Conservation (phyloP, 2,888 invertebrate species). For the Lagria hirta region DNA sequence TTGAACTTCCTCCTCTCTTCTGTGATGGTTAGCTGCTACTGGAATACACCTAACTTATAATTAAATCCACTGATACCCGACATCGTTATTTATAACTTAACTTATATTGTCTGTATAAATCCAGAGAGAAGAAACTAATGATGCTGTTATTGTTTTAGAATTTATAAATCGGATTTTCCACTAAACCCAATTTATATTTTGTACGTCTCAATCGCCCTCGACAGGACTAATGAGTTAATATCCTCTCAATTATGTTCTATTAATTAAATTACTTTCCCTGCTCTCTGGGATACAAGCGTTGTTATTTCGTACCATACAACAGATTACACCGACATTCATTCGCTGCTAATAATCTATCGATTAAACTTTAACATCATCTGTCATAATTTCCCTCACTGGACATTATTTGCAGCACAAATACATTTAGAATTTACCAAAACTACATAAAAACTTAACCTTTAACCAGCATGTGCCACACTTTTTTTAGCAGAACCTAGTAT, state of each 20-base stretch:
- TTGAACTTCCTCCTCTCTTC: conserved; percentile 34
- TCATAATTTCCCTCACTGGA: conserved; percentile 11
- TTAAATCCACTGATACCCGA: conserved; percentile 41
- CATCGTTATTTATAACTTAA: conserved; percentile 36
- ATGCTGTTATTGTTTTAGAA: conserved; percentile 25
- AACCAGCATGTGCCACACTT: too few species aligned
- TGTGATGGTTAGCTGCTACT: conserved; percentile 32
- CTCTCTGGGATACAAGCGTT: conserved; percentile 24
- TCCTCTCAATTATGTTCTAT: conserved; percentile 17
- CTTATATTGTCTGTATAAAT: conserved; percentile 34
- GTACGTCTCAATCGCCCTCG: conserved; percentile 17
- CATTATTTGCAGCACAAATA: too few species aligned
- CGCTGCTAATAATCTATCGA: conserved; percentile 20
- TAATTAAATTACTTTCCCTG: conserved; percentile 27
- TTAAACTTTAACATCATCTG: conserved; percentile 24
- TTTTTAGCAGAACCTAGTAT: too few species aligned
- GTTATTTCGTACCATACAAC: conserved; percentile 30
- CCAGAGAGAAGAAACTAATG: conserved; percentile 21
- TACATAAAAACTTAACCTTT: too few species aligned
- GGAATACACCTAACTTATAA: conserved; percentile 40
- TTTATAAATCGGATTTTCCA: conserved; percentile 12
- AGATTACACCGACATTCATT: conserved; percentile 24
- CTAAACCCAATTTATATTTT: conserved; percentile 12
- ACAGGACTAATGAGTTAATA: conserved; percentile 18
- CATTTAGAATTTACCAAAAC: too few species aligned